Percentiles rank a stretch among this genome's conserved stretches.
Evolutionary conservation across 2,888 invertebrate genomes (phyloP).

Genomic region (Andrena chrysosceles): DNA sequence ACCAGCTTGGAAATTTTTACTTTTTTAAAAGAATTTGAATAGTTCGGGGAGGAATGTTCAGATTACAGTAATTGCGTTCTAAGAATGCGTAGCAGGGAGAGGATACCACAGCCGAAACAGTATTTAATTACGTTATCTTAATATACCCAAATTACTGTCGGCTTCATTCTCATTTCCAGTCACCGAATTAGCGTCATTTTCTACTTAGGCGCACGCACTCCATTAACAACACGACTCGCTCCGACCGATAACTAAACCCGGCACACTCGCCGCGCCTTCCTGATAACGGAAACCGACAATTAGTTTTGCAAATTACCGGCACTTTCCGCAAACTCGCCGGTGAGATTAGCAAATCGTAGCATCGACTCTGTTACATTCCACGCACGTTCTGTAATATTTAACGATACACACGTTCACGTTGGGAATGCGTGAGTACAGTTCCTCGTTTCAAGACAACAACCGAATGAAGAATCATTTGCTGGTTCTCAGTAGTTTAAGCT

Average conservation of each 20-base stretch:
- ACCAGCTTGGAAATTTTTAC: background rate
- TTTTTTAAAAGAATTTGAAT: too few species aligned
- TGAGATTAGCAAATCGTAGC: background rate
- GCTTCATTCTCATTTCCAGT: conserved; percentile 29
- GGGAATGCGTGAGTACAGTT: too few species aligned
- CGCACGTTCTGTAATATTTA: too few species aligned
- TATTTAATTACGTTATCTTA: conserved; percentile 28
- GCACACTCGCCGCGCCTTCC: conserved; percentile 29
- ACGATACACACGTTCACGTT: too few species aligned
- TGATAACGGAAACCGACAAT: conserved; percentile 47
- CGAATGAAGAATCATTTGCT: background rate
- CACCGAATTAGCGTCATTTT: conserved; percentile 44
- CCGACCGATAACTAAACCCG: conserved; percentile 43
- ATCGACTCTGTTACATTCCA: background rate
- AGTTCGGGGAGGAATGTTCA: too few species aligned
- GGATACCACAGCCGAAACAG: background rate
- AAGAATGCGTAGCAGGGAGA: background rate
- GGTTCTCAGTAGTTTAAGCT: background rate
- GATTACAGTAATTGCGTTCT: background rate
- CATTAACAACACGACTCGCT: conserved; percentile 25
- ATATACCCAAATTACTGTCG: conserved; percentile 29
- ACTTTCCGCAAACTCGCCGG: conserved; percentile 1
- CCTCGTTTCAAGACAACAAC: too few species aligned
- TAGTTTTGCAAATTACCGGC: conserved; percentile 50
- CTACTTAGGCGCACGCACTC: conserved; percentile 32